Conservation (phyloP, 2,113 vertebrate species). For the Triplophysa siluroides region DNA sequence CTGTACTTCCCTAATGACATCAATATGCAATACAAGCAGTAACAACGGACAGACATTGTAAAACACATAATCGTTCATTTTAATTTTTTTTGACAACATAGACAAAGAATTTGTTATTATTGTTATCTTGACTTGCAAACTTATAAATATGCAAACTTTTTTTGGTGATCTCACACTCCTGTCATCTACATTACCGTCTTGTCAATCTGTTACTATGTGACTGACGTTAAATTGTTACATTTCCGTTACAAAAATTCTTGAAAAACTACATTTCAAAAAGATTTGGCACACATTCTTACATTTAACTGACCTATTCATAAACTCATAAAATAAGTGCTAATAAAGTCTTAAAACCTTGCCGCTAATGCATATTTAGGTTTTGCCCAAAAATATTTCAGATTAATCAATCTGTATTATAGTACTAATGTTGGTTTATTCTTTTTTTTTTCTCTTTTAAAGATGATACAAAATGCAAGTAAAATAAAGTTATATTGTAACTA, state of each 20-base stretch:
- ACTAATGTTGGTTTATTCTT: neutral
- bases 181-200: neutral
- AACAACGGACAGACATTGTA: neutral
- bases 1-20: neutral
- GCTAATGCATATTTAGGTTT: neutral
- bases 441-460: neutral
- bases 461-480: neutral
- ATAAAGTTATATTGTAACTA: too few relatives aligned
- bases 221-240: too few relatives aligned
- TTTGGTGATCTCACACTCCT: neutral
- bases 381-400: neutral
- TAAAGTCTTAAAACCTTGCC: neutral
- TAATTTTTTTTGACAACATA: neutral
- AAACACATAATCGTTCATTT: neutral
- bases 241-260: too few relatives aligned
- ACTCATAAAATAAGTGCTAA: neutral
- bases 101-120: neutral
- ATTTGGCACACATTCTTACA: too few relatives aligned
- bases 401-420: neutral
- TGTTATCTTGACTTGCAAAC: neutral
- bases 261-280: too few relatives aligned
- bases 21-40: neutral
- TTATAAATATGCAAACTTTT: neutral
- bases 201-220: too few relatives aligned
- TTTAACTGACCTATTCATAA: neutral